phyloP scores from a whole-genome alignment of 2,888 invertebrate species.

The Timema cristinae region DNA sequence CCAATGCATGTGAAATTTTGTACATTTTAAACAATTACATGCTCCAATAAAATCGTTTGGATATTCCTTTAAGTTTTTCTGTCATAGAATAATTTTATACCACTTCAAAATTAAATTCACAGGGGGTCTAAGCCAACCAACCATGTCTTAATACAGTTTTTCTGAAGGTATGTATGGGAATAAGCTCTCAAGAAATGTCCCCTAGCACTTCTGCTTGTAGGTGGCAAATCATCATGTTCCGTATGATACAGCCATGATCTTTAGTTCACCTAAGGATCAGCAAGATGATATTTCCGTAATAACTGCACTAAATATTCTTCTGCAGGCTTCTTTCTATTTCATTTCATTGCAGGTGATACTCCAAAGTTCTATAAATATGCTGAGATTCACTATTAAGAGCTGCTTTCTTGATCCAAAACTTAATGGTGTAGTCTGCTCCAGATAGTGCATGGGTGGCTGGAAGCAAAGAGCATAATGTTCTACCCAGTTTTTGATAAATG shows the following conservation, averaged over 20 bases:
- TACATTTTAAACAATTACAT: no score
- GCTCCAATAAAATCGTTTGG: no score
- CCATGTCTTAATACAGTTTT: neutral
- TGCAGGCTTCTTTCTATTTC: neutral
- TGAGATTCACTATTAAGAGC: neutral
- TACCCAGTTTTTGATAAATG: no score
- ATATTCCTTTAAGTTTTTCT: neutral
- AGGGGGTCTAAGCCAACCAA: neutral
- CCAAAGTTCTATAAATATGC: neutral
- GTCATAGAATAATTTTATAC: neutral
- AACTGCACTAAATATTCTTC: neutral
- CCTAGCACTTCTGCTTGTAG: neutral
- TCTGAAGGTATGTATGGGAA: neutral
- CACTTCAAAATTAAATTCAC: neutral
- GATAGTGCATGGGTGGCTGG: neutral
- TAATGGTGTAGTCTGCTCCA: neutral
- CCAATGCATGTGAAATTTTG: no score
- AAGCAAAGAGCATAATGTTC: no score
- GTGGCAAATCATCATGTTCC: neutral
- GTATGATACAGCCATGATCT: neutral
- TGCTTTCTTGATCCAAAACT: neutral
- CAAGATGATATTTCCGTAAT: neutral
- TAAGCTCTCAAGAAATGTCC: neutral
- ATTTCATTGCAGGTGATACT: neutral
- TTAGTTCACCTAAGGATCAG: neutral